Evolutionary conservation across 2,797 vertebrate genomes (phyloP), one percentile per base, ranked within the genome.

Genomic region (Pseudomugil tenellus): DNA sequence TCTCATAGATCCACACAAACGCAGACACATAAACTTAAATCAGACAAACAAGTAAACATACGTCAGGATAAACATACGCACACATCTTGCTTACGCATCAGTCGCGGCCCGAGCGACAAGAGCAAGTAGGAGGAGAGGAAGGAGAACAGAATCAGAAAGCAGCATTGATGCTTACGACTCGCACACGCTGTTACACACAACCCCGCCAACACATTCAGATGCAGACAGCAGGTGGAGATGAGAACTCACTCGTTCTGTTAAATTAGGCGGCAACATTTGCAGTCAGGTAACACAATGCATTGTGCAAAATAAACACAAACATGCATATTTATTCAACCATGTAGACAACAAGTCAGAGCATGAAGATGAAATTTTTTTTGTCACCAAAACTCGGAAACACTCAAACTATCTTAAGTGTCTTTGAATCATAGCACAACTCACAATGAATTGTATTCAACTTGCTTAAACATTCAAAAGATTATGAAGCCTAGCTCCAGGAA

Each of bases 51-150:
- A 58, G 51, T 35, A 54, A 58, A 70, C 53, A 62, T 21, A 43
- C 58, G 66, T 39, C 4, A 37, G 60, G 29, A 32, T 29, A 28
- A 67, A 61, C 49, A 58, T 55, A 43, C 35, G 43, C 57, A 55
- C 54, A 35, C 68, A 25, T 67, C 43, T 64, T 84, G 79, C 87
- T 91, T 87, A 88, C 68, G 84, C 88, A 90, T 65, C 6, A 87
- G 81, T 89, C 87, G 83, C 80, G 77, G 84, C 80, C 87, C 83
- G 74, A 86, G 77, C 34, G 81, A 87, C 84, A 80, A 86, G 88
- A 87, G 91, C 84, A 59, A 93, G 84, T 58, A 79, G 71, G 56
- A 82, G 59, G 32, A 73, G 60, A 72, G 56, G 48, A 79, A 35
- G 64, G 51, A 62, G 72, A 74, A 63, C 58, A 80, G 66, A 84